Percentiles rank a stretch among this genome's conserved stretches.
phyloP scores from a whole-genome alignment of 2,113 vertebrate species.

The Rallus limicola region DNA sequence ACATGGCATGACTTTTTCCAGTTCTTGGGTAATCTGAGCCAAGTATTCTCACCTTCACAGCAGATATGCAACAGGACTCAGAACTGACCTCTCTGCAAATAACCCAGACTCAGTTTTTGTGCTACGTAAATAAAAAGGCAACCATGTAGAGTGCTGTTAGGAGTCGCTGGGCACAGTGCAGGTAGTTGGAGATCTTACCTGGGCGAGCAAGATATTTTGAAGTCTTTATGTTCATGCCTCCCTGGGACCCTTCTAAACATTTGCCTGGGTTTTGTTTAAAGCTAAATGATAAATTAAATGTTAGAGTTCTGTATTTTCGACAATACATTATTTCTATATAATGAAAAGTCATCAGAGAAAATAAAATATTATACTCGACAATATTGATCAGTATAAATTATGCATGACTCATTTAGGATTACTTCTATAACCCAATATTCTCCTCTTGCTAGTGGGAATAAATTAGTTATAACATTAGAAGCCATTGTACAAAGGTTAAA shows the following conservation, averaged over 20 bases:
- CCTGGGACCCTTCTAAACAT: background rate
- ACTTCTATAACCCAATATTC: background rate
- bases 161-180: background rate
- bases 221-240: background rate
- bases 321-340: background rate
- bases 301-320: background rate
- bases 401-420: constrained; percentile 7
- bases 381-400: constrained; percentile 43
- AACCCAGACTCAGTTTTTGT: background rate
- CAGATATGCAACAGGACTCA: background rate
- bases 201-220: background rate
- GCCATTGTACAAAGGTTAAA: constrained; percentile 55
- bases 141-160: background rate
- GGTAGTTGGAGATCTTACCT: background rate
- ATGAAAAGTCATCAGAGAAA: constrained; percentile 20
- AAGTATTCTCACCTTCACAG: background rate
- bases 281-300: background rate
- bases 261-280: background rate
- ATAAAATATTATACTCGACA: background rate
- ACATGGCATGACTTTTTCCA: background rate
- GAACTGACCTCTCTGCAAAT: background rate
- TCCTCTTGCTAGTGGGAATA: constrained; percentile 13
- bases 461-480: constrained; percentile 56
- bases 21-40: background rate
- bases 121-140: background rate